Evolutionary conservation across 2,797 vertebrate genomes (phyloP), one percentile per base, ranked within the genome.

Genomic region (Eremophila alpestris): DNA sequence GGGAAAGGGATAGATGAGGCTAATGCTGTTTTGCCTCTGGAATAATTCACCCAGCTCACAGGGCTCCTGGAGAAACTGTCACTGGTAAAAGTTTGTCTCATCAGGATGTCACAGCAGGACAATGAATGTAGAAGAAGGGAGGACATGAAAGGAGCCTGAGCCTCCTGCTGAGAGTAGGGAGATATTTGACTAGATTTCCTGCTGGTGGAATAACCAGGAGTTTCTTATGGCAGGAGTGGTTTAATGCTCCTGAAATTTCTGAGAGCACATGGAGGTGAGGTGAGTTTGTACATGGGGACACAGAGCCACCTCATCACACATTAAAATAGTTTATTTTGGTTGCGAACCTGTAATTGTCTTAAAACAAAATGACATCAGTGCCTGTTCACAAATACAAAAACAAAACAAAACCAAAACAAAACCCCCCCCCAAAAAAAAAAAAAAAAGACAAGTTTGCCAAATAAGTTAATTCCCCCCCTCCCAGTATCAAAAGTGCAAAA

Each of bases 311-410:
- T 71, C 76, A 24, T 91, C 97, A 92, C 97, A 98, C 97, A 74
- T 91, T 97, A 98, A 98, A 98, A 98, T 98, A 98, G 95, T 97
- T 98, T 98, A 98, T 98, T 98, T 98, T 94, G 95, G 93, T 97
- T 97, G 97, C 89, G 91, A 97, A 96, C 95, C 92, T 78, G 83
- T 97, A 92, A 94, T 94, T 2, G 21, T 96, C 90, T 97, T 92
- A 94, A 97, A 97, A 95, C 69, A 95, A 98, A 98, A 97, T 82
- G 85, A 97, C 95, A 97, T 97, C 95, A 96, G 95, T 96, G 96
- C 94, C 94, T 97, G 92, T 91, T 97, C 96, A 97, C 96, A 97
- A 94, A 97, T 97, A 94, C 96, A 96, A 96, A 97, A 95, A 63
- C 83, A 92, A 69, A 65, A 78, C 41, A 15, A 32, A 70, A 36